Base-by-base conservation (phyloP, 64 coral and sea anemone species). In the Actinia tenebrosa region DNA sequence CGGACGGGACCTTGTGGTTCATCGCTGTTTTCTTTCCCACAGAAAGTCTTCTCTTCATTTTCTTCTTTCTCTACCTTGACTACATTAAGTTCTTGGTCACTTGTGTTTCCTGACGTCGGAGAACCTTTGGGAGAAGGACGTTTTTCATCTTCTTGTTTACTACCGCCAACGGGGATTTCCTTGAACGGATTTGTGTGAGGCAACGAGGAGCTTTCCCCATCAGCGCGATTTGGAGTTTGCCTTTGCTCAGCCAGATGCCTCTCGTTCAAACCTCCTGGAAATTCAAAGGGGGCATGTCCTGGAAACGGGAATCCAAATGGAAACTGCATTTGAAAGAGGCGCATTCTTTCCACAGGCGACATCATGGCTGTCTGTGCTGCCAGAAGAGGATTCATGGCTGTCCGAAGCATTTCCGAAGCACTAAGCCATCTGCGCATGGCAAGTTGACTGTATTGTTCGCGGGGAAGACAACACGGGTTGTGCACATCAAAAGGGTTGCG, bases 391-490 rank as follows among this genome's bases (percentile, higher is more conserved):
- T 92, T 90, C 58, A 97, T 68, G 19, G 80, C 80, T 22, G 94
- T 75, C 69, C 91, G 94, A 64, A 93, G 91, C 94, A 97, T 90
- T 4, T 97, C 94, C 10, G 91, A 80, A 54, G 91, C 87, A 45
- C 80, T 97, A 19, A 97, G 80, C 94, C 94, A 97, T 80, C 94
- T 68, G 11, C 94, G 86, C 94, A 97, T 97, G 46, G 94, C 94
- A 68, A 97, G 83, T 20, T 77, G 84, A 11, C 86, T 89, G 56
- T 87, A 95, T 1, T 77, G 89, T 52, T 97, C 94, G 60, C n/a
- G 87, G 53, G 91, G 86, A 7, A 79, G 23, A 84, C 94, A 97
- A 61, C 88, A 97, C 0, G 90, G 85, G 53, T 92, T 92, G 50
- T 93, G 91, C 13, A 93, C 83, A 66, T 97, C 94, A 83, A 93